phyloP scores from a whole-genome alignment of 2,113 vertebrate genomes.

The Halcyon malimbica region DNA sequence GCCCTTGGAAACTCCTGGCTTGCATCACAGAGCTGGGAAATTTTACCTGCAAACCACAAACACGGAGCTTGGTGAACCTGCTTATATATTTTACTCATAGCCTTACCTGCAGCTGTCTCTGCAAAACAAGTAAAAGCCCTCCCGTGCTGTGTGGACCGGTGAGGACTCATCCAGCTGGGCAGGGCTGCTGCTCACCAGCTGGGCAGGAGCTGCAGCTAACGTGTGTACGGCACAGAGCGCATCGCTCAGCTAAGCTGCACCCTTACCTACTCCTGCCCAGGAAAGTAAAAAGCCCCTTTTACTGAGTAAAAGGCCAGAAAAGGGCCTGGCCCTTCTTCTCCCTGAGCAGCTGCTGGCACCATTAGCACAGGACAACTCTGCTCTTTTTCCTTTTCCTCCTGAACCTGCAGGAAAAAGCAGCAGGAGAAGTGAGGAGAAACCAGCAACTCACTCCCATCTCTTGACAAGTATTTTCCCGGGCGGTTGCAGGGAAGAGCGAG shows the following conservation, averaged over 20 bases:
- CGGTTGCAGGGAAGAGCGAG: neutral
- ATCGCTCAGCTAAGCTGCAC: neutral
- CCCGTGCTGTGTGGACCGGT: accelerated
- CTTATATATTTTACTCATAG: neutral
- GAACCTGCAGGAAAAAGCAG: neutral
- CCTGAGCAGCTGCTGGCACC: accelerated
- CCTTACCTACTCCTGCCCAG: neutral
- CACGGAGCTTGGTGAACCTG: no score
- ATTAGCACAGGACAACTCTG: accelerated
- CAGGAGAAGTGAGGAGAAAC: neutral
- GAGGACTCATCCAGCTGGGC: neutral
- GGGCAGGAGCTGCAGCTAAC: neutral
- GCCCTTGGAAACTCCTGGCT: neutral
- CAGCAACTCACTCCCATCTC: accelerated
- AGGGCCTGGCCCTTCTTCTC: neutral
- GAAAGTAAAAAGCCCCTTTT: neutral
- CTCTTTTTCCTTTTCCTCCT: neutral
- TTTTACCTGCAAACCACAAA: neutral
- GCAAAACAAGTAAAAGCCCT: accelerated
- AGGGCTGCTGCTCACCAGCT: neutral
- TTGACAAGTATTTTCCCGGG: accelerated
- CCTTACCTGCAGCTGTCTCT: neutral
- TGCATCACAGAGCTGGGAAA: neutral
- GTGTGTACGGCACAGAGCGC: accelerated
- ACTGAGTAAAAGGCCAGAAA: neutral